phyloP scores from a whole-genome alignment of 2,113 vertebrate genomes.

The Xiphorhynchus elegans region DNA sequence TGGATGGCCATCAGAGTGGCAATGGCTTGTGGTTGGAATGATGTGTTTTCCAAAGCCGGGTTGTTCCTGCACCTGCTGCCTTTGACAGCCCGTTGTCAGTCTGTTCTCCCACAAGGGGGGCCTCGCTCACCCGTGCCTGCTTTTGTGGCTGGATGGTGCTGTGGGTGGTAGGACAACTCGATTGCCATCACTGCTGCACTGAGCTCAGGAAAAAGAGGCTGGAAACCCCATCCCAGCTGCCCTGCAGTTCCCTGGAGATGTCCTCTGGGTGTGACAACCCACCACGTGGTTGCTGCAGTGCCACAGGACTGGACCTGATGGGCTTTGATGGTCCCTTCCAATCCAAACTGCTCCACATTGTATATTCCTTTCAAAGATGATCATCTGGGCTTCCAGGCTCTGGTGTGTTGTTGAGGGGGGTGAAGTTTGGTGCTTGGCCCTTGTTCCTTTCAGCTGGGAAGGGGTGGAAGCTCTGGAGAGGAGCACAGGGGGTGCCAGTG shows the following conservation, averaged over 20 bases:
- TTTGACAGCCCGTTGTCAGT: not conserved
- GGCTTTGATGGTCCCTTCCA: not conserved
- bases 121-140: not conserved
- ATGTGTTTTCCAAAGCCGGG: not conserved
- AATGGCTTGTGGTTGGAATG: not conserved
- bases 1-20: not conserved
- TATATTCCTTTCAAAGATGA: not conserved
- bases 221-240: not conserved
- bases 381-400: not conserved
- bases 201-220: not conserved
- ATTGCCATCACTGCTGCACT: not conserved
- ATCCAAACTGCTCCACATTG: not conserved
- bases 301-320: rapidly evolving
- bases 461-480: not conserved
- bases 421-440: not conserved
- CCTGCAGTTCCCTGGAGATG: not conserved
- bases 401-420: not conserved
- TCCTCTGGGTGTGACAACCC: not conserved
- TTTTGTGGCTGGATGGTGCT: not conserved
- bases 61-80: not conserved
- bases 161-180: not conserved
- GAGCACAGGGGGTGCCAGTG: not conserved
- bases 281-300: not conserved
- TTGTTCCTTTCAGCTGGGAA: not conserved
- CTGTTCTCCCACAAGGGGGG: not conserved